phyloP scores from a whole-genome alignment of 2,113 vertebrate genomes.

The Cochlearius cochlearius region DNA sequence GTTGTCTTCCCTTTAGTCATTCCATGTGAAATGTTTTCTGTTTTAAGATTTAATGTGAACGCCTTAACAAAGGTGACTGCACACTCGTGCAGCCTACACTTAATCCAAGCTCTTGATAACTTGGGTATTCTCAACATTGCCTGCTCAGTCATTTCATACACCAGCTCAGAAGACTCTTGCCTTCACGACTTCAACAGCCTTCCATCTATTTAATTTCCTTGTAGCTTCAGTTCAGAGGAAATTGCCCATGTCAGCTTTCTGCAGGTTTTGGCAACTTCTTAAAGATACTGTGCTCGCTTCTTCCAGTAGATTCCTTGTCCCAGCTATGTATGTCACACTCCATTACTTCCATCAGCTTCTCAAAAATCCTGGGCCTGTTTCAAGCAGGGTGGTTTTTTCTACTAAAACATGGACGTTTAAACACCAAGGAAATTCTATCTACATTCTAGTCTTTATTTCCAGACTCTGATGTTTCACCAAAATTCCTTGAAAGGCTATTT shows the following conservation, averaged over 20 bases:
- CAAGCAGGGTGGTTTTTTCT: not conserved
- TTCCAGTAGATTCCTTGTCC: constrained; percentile 29
- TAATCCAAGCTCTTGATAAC: not conserved
- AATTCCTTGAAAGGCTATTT: constrained; percentile 35
- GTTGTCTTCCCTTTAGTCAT: not conserved
- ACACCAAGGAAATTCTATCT: not conserved
- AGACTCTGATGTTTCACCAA: not conserved
- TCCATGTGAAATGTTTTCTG: not conserved
- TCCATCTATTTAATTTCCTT: not conserved
- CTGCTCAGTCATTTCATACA: not conserved
- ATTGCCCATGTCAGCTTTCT: not conserved
- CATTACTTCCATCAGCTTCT: constrained; percentile 25
- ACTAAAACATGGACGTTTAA: constrained; percentile 24
- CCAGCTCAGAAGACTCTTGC: not conserved
- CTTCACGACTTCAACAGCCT: not conserved
- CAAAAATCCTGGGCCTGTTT: not conserved
- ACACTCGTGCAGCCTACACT: not conserved
- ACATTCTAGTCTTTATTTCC: not conserved
- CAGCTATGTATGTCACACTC: not conserved
- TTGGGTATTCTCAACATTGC: not conserved
- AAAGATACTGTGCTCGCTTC: not conserved
- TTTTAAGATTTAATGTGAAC: not conserved
- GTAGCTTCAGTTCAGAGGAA: not conserved
- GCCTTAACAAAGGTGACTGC: not conserved
- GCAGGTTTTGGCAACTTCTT: constrained; percentile 16